These are phyloP conservation scores for Iphiclides podalirius DNA, from an alignment of 2,888 invertebrate species.

Conservation along the genomic window DNA sequence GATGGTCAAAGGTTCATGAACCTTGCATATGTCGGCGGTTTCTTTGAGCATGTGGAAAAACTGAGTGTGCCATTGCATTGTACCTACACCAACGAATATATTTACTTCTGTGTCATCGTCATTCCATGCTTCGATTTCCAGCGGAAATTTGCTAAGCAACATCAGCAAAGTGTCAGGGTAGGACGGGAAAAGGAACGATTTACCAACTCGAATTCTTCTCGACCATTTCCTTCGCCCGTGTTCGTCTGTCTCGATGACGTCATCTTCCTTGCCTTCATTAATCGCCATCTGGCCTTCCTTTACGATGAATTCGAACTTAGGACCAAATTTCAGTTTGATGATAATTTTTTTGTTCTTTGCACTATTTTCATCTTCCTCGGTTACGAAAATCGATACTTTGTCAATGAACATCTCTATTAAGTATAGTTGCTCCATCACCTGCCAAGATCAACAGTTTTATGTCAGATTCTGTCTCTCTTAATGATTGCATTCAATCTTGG, in stretches of 20 bases:
- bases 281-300: conserved; percentile 65
- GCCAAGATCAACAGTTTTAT: conserved; percentile 59
- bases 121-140: conserved; percentile 72
- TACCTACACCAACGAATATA: conserved; percentile 65
- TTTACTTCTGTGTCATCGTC: conserved; percentile 59
- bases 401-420: conserved; percentile 79
- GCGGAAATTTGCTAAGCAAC: conserved; percentile 66
- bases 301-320: conserved; percentile 70
- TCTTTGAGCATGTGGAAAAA: conserved; percentile 73
- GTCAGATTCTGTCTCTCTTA: conserved; percentile 43
- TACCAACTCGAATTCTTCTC: conserved; percentile 68
- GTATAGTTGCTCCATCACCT: conserved; percentile 80
- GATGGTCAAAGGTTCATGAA: conserved; percentile 53
- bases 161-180: conserved; percentile 66
- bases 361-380: conserved; percentile 46
- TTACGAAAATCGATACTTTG: conserved; percentile 64
- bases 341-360: conserved; percentile 61
- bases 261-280: conserved; percentile 47
- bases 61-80: conserved; percentile 66
- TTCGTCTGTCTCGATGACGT: conserved; percentile 52
- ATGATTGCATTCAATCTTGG: neutral
- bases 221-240: conserved; percentile 56
- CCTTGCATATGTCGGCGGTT: conserved; percentile 50
- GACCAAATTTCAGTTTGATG: conserved; percentile 70
- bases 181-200: conserved; percentile 76